Evolutionary conservation across 2,888 invertebrate species (phyloP), one percentile per base, ranked within the genome.

Genomic region (Parelbella ahira): DNA sequence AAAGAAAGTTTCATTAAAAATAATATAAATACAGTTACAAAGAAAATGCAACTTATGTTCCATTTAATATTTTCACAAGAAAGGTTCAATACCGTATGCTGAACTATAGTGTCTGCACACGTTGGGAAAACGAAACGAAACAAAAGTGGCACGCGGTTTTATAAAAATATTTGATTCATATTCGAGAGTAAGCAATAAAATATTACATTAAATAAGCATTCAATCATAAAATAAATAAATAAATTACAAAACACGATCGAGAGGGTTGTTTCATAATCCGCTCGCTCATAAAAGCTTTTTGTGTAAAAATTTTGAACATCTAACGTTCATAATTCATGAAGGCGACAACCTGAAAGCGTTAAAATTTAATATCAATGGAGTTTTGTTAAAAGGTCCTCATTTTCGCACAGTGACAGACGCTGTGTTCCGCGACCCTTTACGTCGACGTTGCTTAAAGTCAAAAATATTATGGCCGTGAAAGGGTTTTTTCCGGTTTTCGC

Each of bases 371-470:
- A 32, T 12, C 24, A 18, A 32, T 24, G 39, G 24, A 30, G 24
- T 18, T 39, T 39, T 39, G 38, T 39, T 39, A 39, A 29, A 30
- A 39, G 32, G 30, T 32, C 15, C 30, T 9, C 23, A 12, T 19
- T 28, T 32, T 32, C 30, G 25, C 25, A 38, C 9, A 32, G 24
- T 39, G 30, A 32, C 23, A 9, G 30, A 28, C 30, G 10, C 1
- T 7, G 24, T 19, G 10, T 39, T 23, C 15, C n/a, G 10, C 19
- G 29, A 5, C 9, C 19, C 12, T 37, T 15, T 19, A 8, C 27
- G 6, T 20, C 5, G 20, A 4, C 9, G 18, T 9, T 9, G n/a
- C 12, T 29, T 11, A 18, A 19, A 6, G 1, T 5, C 9, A 19
- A 24, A 19, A 39, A 18, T 11, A 13, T 24, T 39, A 18, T 9